phyloP scores from a whole-genome alignment of 2,113 vertebrate genomes.

The Phylloscopus trochiloides region DNA sequence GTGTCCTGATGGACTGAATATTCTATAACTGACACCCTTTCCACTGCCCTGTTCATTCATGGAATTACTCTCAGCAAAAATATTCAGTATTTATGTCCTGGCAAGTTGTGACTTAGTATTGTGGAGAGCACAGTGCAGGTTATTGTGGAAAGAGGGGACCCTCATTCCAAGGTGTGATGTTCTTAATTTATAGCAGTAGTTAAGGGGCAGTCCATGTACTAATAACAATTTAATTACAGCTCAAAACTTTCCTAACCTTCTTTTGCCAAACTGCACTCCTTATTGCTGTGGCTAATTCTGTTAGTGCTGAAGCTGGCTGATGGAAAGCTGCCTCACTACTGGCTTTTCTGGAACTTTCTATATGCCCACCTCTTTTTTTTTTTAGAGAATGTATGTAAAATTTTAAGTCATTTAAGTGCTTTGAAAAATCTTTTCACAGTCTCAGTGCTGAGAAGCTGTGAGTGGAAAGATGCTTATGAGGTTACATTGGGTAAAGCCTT shows the following conservation, averaged over 20 bases:
- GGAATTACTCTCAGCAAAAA: not conserved
- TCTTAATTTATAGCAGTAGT: not conserved
- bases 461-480: slow-evolving; percentile 3
- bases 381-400: not conserved
- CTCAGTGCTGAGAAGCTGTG: not conserved
- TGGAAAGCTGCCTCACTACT: not conserved
- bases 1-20: not conserved
- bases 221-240: not conserved
- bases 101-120: not conserved
- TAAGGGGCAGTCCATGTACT: not conserved
- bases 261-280: not conserved
- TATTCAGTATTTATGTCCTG: not conserved
- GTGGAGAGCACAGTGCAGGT: not conserved
- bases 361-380: not conserved
- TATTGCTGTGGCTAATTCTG: not conserved
- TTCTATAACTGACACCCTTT: not conserved
- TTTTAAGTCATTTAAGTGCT: not conserved
- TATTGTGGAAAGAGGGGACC: not conserved
- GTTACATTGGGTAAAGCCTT: slow-evolving; percentile 21
- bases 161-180: not conserved
- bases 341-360: not conserved
- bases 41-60: not conserved
- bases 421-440: not conserved
- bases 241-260: not conserved
- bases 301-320: not conserved